A percentile compares a stretch with the other conserved stretches of the same genome.
These are phyloP conservation scores for Gallinago stenura DNA, from an alignment of 2,797 vertebrate species.

Conservation along the genomic window DNA sequence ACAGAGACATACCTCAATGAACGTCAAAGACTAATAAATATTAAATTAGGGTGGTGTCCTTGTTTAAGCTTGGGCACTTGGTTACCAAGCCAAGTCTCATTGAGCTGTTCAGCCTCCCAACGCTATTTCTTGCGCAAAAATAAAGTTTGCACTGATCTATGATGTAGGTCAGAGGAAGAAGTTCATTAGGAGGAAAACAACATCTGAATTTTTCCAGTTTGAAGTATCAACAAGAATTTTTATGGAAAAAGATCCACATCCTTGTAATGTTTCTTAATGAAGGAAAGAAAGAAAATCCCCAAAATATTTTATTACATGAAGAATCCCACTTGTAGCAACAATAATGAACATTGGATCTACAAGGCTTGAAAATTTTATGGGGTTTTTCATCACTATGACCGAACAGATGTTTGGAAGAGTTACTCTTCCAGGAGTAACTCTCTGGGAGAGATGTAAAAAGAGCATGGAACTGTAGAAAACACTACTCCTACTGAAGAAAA, in stretches of 20 bases:
- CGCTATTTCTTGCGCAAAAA: neutral
- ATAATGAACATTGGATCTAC: neutral
- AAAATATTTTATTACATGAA: neutral
- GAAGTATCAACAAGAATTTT: neutral
- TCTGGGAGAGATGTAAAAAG: neutral
- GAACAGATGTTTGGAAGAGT: neutral
- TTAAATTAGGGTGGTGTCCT: constrained; percentile 15
- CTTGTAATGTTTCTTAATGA: neutral
- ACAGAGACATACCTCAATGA: neutral
- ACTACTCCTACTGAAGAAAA: neutral
- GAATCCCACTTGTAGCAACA: neutral
- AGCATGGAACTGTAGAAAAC: neutral
- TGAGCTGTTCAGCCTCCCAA: neutral
- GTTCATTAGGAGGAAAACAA: neutral
- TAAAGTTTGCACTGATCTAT: neutral
- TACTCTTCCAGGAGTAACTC: neutral
- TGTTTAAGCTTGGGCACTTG: constrained; percentile 17
- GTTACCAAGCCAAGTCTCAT: neutral
- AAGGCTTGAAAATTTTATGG: neutral
- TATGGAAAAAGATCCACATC: neutral
- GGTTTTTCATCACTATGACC: neutral
- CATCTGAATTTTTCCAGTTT: neutral
- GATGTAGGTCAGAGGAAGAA: constrained; percentile 19
- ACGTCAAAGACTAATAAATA: constrained; percentile 45
- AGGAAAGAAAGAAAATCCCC: neutral